Conservation (phyloP, 2,113 vertebrate species). For the Megaleporinus macrocephalus region DNA sequence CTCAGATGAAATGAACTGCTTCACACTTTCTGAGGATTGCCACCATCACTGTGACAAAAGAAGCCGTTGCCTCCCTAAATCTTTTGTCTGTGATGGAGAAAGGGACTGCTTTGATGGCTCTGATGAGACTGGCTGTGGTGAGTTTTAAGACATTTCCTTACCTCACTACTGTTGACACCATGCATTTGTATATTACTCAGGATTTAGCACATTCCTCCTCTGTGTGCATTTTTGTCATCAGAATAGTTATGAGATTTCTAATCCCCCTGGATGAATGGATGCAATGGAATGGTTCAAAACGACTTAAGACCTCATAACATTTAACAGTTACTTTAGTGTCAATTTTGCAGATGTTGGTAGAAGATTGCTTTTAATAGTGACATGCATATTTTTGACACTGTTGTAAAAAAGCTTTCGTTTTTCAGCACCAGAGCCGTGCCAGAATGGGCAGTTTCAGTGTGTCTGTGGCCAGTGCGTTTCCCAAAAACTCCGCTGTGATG, state of each 20-base stretch:
- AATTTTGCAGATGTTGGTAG: no score
- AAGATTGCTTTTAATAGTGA: no score
- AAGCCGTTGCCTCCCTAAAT: constrained; percentile 80
- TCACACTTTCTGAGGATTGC: constrained; percentile 66
- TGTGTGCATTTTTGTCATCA: no score
- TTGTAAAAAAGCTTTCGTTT: background rate
- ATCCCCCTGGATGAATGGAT: no score
- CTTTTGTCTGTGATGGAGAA: constrained; percentile 85
- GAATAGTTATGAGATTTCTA: no score
- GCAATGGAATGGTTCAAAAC: no score
- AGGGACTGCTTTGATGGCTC: constrained; percentile 82
- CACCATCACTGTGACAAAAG: constrained; percentile 79
- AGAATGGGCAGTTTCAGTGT: constrained; percentile 73
- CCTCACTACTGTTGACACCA: no score
- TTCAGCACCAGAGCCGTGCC: constrained; percentile 74
- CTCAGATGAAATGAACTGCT: constrained; percentile 69
- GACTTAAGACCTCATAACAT: no score
- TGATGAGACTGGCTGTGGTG: constrained; percentile 82
- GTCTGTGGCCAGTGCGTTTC: constrained; percentile 84
- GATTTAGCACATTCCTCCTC: no score
- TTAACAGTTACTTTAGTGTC: no score
- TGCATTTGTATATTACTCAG: no score
- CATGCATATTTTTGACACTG: no score
- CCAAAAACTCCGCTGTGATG: constrained; percentile 81
- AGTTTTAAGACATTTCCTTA: constrained; percentile 55